phyloP scores from a whole-genome alignment of 2,797 vertebrate species.

The Benthosema pterotum region DNA sequence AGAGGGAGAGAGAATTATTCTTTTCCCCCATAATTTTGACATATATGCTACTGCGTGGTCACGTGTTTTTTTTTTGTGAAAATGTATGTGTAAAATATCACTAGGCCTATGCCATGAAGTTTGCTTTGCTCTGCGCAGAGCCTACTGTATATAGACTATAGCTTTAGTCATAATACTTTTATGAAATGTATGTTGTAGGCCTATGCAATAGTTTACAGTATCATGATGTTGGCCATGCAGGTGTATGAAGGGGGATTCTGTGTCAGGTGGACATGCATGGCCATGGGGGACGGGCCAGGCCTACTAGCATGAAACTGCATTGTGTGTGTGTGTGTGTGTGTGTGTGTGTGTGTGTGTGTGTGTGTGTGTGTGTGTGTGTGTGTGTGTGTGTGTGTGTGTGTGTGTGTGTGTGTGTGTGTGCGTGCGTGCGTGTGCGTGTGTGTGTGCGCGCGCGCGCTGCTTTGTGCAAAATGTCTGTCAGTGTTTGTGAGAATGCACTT shows the following conservation, averaged over 20 bases:
- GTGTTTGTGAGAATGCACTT: slow-evolving; percentile 23
- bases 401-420: background rate
- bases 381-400: background rate
- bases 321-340: slow-evolving; percentile 29
- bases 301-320: slow-evolving; percentile 37
- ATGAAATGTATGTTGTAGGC: no score
- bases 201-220: no score
- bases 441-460: no score
- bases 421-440: background rate
- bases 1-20: no score
- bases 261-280: slow-evolving; percentile 60
- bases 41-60: no score
- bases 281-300: slow-evolving; percentile 47
- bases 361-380: background rate
- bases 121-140: no score
- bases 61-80: no score
- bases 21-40: no score
- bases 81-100: no score
- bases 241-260: slow-evolving; percentile 33
- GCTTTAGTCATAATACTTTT: no score
- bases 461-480: slow-evolving; percentile 11
- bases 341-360: slow-evolving; percentile 6
- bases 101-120: no score
- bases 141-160: no score
- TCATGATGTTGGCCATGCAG: slow-evolving; percentile 30